phyloP scores from a whole-genome alignment of 2,797 vertebrate species.

The Gymnothorax reevesii region DNA sequence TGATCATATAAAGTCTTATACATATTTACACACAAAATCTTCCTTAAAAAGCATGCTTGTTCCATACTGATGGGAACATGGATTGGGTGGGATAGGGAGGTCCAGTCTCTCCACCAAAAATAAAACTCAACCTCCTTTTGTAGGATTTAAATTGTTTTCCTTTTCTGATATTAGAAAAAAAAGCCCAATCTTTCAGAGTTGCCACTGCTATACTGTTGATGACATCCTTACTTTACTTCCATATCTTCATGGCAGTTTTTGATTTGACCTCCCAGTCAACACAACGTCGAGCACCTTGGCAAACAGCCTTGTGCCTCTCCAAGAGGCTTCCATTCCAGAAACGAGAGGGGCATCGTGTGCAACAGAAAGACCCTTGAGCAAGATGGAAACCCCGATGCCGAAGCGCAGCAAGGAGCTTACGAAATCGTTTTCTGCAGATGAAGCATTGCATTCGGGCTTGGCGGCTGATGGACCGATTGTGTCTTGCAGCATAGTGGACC shows the following conservation, averaged over 20 bases:
- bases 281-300: slow-evolving; percentile 50
- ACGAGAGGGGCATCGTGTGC: slow-evolving; percentile 68
- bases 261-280: slow-evolving; percentile 55
- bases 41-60: slow-evolving; percentile 24
- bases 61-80: slow-evolving; percentile 24
- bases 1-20: slow-evolving; percentile 13
- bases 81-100: slow-evolving; percentile 30
- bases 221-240: slow-evolving; percentile 49
- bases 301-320: slow-evolving; percentile 70
- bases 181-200: slow-evolving; percentile 66
- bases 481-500: slow-evolving; percentile 68
- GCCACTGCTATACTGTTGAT: slow-evolving; percentile 69
- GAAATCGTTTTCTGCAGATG: slow-evolving; percentile 65
- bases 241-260: slow-evolving; percentile 48
- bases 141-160: slow-evolving; percentile 43
- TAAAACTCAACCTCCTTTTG: slow-evolving; percentile 28
- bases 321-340: slow-evolving; percentile 75
- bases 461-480: slow-evolving; percentile 64
- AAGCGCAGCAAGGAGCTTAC: slow-evolving; percentile 67
- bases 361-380: slow-evolving; percentile 67
- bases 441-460: slow-evolving; percentile 66
- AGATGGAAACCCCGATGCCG: slow-evolving; percentile 72
- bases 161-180: slow-evolving; percentile 63
- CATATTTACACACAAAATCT: background rate
- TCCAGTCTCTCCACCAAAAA: slow-evolving; percentile 17